phyloP scores from a whole-genome alignment of 2,113 vertebrate genomes.

The Bombycilla garrulus region DNA sequence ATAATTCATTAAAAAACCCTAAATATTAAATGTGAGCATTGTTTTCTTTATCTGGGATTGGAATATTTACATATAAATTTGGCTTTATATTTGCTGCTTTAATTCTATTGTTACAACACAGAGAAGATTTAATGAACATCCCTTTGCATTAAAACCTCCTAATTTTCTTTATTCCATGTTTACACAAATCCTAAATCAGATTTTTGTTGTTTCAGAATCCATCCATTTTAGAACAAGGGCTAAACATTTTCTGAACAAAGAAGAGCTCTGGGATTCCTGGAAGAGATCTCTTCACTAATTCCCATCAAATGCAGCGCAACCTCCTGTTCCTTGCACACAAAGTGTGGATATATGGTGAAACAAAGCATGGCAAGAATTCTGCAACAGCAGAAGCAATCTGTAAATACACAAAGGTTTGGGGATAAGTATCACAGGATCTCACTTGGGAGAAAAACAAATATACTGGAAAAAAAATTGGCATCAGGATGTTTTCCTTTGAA shows the following conservation, averaged over 20 bases:
- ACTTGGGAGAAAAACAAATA: not conserved
- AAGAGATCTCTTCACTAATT: not conserved
- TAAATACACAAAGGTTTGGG: not conserved
- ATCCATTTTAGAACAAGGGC: not conserved
- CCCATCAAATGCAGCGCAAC: not conserved
- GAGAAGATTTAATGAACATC: not conserved
- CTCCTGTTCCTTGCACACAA: not conserved
- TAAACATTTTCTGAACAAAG: not conserved
- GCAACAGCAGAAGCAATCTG: not conserved
- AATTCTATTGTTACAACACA: not conserved
- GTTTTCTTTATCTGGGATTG: not conserved
- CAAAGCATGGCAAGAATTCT: not conserved
- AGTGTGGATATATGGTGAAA: rapidly evolving
- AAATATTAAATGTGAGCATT: not conserved
- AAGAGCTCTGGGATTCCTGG: not conserved
- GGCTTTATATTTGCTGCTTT: not conserved
- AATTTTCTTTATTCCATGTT: not conserved
- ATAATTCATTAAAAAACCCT: not conserved
- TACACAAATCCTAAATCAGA: not conserved
- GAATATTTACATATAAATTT: not conserved
- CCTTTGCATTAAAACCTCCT: not conserved
- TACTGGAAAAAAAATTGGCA: not conserved
- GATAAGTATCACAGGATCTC: not conserved
- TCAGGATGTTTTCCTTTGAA: not conserved
- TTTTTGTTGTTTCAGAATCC: not conserved